Conservation (phyloP, 1,140 invertebrate species). For the Cecropterus lyciades region DNA sequence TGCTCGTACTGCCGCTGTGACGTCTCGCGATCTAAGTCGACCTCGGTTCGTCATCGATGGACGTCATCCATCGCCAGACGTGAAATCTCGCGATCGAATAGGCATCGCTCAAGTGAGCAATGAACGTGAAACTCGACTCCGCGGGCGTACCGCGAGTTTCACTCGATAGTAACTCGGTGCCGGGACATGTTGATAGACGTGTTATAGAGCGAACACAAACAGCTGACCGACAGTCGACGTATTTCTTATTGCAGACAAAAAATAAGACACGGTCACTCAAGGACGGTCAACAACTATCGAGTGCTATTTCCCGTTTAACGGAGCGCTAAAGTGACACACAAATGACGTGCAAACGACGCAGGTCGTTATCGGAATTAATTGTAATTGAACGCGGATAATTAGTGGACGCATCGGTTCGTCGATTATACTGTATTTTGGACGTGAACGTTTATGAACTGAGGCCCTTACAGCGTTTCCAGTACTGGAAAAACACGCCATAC, state of each 20-base stretch:
- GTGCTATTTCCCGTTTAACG: constrained; percentile 72
- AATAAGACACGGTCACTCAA: constrained; percentile 76
- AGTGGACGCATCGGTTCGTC: constrained; percentile 33
- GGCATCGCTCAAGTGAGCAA: constrained; percentile 16
- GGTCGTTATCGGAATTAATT: constrained; percentile 48
- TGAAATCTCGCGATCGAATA: constrained; percentile 8
- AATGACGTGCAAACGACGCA: constrained; percentile 52
- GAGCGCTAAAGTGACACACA: constrained; percentile 55
- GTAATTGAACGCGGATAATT: constrained; percentile 41
- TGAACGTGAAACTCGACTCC: constrained; percentile 23
- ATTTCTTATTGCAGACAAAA: constrained; percentile 72
- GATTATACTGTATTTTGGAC: constrained; percentile 27
- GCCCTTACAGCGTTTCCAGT: constrained; percentile 60
- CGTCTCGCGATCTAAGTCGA: constrained; percentile 56
- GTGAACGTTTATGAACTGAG: constrained; percentile 39
- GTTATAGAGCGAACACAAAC: constrained; percentile 72
- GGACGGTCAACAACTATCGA: constrained; percentile 68
- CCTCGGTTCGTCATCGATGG: constrained; percentile 42
- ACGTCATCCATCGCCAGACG: constrained; percentile 59
- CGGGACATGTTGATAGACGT: constrained; percentile 69
- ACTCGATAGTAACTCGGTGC: constrained; percentile 32
- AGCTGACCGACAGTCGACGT: constrained; percentile 72
- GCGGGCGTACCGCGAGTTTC: constrained; percentile 23
- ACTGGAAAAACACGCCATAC: constrained; percentile 75
- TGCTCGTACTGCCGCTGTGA: constrained; percentile 68